Base-by-base conservation (phyloP, 2,797 vertebrate genomes). In the Toxotes lorentzi region DNA sequence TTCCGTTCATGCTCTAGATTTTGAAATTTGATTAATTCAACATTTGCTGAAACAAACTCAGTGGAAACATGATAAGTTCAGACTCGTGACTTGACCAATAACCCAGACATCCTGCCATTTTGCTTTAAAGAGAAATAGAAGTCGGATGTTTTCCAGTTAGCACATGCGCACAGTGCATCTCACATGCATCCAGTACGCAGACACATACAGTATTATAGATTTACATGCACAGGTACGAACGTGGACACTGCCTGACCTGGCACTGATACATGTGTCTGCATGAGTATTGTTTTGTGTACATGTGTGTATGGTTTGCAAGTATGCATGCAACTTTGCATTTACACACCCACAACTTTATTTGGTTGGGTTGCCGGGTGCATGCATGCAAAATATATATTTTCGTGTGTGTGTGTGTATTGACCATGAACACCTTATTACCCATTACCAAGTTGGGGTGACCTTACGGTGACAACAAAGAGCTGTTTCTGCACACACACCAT, bases 401-500 rank as follows among this genome's bases (percentile, higher is more conserved):
- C 23, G 5, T 75, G 21, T 23, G 30, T 17, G 45, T 62, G 23
- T 40, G 30, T 27, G 27, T 54, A 2, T 64, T 43, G 14, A 41
- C 30, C 38, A 12, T 32, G 38, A 51, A 43, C 30, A 57, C 21
- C 63, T 72, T 24, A 70, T 71, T 70, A 84, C 34, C 60, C 56
- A 76, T 81, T 78, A 85, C 24, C 21, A 19, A 50, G 59, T 50
- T 43, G 10, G 12, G 0, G 21, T 67, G 45, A 74, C 43, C 67
- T 61, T 57, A 19, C 24, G 5, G 0, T 50, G 11, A 51, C 35
- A 56, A 17, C 10, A 64, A 7, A 47, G 8, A 53, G 16, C 11
- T 50, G 12, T 76, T 86, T 81, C 76, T 83, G 83, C 85, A 68
- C 61, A 79, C 48, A 51, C 83, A 76, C 59, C 40, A 14, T 90